Conservation (phyloP, 2,888 invertebrate genomes). For the Agonopterix heracliana region DNA sequence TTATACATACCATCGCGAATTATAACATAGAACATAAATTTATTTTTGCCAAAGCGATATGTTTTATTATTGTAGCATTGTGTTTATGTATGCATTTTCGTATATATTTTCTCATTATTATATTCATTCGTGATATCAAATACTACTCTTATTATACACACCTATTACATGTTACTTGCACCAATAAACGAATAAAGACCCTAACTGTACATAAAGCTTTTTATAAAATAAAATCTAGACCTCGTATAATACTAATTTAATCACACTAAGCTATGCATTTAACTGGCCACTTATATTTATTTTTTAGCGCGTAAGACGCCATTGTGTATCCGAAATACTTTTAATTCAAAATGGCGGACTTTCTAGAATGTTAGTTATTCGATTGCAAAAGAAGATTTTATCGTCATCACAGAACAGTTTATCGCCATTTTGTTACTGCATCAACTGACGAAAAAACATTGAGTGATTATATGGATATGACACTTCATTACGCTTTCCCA, state of each 20-base stretch:
- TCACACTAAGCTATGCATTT: slow-evolving; percentile 64
- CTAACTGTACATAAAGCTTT: slow-evolving; percentile 72
- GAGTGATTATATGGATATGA: not conserved
- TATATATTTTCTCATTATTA: slow-evolving; percentile 45
- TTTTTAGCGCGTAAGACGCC: slow-evolving; percentile 42
- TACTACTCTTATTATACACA: slow-evolving; percentile 69
- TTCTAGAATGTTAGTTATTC: slow-evolving; percentile 26
- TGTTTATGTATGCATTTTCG: slow-evolving; percentile 49
- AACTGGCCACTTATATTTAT: slow-evolving; percentile 47
- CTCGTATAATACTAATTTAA: slow-evolving; percentile 50
- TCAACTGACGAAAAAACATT: slow-evolving; percentile 6
- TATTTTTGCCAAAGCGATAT: slow-evolving; percentile 69
- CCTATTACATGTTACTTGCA: slow-evolving; percentile 56
- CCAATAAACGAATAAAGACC: slow-evolving; percentile 56
- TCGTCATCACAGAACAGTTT: slow-evolving; percentile 59
- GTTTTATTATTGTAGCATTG: slow-evolving; percentile 71
- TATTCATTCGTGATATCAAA: slow-evolving; percentile 66
- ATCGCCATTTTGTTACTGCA: slow-evolving; percentile 38
- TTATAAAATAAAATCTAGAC: slow-evolving; percentile 71
- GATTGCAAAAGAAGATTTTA: slow-evolving; percentile 42
- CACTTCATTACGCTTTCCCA: no score
- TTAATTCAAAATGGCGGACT: slow-evolving; percentile 45
- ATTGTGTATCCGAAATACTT: slow-evolving; percentile 33
- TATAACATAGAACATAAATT: slow-evolving; percentile 31
- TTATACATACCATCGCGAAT: slow-evolving; percentile 38